phyloP scores from a whole-genome alignment of 2,797 vertebrate species.

The Rhadinocentrus ornatus region DNA sequence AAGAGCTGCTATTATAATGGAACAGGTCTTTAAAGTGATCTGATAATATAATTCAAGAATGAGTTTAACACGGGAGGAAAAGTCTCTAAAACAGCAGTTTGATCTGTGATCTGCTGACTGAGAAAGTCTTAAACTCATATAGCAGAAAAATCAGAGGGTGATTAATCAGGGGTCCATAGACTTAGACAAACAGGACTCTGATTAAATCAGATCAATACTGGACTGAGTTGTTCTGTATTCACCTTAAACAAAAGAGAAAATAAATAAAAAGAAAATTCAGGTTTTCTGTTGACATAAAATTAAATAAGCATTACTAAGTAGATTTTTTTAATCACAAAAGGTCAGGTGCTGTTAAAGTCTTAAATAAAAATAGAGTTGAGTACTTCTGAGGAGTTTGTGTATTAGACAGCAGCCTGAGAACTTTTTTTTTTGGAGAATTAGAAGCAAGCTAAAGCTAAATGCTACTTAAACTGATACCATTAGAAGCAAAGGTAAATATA shows the following conservation, averaged over 20 bases:
- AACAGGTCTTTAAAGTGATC: slow-evolving; percentile 24
- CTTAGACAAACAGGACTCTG: slow-evolving; percentile 29
- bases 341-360: not conserved
- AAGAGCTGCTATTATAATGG: slow-evolving; percentile 23
- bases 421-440: too few relatives aligned
- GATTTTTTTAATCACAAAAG: not conserved
- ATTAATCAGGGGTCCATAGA: slow-evolving; percentile 23
- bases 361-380: not conserved
- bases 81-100: slow-evolving; percentile 29
- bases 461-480: too few relatives aligned
- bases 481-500: too few relatives aligned
- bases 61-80: slow-evolving; percentile 9
- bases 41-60: slow-evolving; percentile 18
- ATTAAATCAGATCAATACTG: slow-evolving; percentile 57
- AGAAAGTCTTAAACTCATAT: not conserved
- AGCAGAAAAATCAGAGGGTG: slow-evolving; percentile 17
- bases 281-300: slow-evolving; percentile 5
- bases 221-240: slow-evolving; percentile 33
- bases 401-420: too few relatives aligned
- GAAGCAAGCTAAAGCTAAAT: too few relatives aligned
- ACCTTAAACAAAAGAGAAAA: slow-evolving; percentile 7
- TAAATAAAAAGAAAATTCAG: not conserved
- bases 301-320: not conserved
- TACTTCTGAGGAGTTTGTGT: too few relatives aligned
- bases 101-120: slow-evolving; percentile 18